These are phyloP conservation scores for Poecilia gillii DNA, from an alignment of 2,797 vertebrate genomes.

Conservation along the genomic window DNA sequence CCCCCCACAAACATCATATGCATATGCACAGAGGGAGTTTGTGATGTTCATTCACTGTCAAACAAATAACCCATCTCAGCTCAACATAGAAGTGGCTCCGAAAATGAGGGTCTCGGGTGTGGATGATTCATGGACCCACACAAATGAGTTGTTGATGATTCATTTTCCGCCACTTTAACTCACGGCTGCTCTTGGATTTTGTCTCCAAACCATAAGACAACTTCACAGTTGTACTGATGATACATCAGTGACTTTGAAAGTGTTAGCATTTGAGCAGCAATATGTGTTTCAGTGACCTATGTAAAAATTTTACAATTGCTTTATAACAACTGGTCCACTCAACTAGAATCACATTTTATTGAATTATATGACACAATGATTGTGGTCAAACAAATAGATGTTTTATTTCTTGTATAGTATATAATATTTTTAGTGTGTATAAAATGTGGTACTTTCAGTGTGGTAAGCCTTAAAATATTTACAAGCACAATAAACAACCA, in stretches of 20 bases:
- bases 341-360: background rate
- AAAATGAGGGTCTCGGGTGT: conserved; percentile 28
- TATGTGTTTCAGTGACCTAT: background rate
- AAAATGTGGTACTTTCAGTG: too few species aligned
- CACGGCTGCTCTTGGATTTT: conserved; percentile 25
- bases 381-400: background rate
- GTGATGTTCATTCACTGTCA: conserved; percentile 1
- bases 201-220: conserved; percentile 27
- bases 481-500: background rate
- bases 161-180: conserved; percentile 38
- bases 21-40: conserved; percentile 1
- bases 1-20: too few species aligned
- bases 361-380: background rate
- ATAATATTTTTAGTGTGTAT: background rate
- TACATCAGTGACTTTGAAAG: conserved; percentile 21
- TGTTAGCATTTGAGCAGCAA: conserved; percentile 11
- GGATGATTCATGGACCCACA: conserved; percentile 41
- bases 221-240: conserved; percentile 21
- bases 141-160: conserved; percentile 43
- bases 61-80: conserved; percentile 21
- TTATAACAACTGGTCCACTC: background rate
- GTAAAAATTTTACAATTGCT: background rate
- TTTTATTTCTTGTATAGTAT: background rate
- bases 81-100: conserved; percentile 20
- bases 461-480: background rate